phyloP scores from a whole-genome alignment of 2,888 invertebrate genomes.

The Liopterus haemorrhoidalis region DNA sequence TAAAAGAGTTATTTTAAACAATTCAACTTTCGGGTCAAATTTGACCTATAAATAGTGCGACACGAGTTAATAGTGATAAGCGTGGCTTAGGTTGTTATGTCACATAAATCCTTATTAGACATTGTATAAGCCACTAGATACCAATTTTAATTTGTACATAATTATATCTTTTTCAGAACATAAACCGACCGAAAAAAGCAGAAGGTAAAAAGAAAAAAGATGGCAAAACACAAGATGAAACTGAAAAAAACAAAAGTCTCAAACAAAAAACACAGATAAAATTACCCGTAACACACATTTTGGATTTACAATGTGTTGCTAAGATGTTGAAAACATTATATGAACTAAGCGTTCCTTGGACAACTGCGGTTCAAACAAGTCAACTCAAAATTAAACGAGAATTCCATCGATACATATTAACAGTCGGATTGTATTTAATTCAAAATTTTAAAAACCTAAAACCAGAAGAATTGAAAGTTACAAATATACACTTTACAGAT shows the following conservation, averaged over 20 bases:
- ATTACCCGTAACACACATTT: conserved; percentile 46
- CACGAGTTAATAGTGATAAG: too few species aligned
- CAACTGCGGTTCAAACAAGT: conserved; percentile 48
- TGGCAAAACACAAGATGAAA: conserved; percentile 40
- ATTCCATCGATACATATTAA: conserved; percentile 55
- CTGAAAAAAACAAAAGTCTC: conserved; percentile 26
- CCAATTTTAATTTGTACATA: too few species aligned
- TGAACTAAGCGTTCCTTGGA: conserved; percentile 52
- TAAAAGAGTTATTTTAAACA: too few species aligned
- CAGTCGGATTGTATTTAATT: conserved; percentile 44
- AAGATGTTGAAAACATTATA: conserved; percentile 47
- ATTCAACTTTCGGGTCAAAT: too few species aligned
- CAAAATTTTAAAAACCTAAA: conserved; percentile 43
- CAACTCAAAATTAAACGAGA: conserved; percentile 50
- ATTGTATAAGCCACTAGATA: too few species aligned
- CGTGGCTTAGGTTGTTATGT: too few species aligned
- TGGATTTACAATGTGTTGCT: conserved; percentile 45
- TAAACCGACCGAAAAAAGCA: conserved; percentile 45
- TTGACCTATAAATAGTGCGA: too few species aligned
- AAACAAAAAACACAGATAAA: conserved; percentile 32
- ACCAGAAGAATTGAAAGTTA: conserved; percentile 36
- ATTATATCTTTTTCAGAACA: conserved; percentile 37
- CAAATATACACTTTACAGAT: conserved; percentile 38
- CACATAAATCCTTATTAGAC: too few species aligned
- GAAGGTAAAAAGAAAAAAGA: conserved; percentile 44